Conservation (phyloP, 1,140 invertebrate species). For the Micrasema longulum region DNA sequence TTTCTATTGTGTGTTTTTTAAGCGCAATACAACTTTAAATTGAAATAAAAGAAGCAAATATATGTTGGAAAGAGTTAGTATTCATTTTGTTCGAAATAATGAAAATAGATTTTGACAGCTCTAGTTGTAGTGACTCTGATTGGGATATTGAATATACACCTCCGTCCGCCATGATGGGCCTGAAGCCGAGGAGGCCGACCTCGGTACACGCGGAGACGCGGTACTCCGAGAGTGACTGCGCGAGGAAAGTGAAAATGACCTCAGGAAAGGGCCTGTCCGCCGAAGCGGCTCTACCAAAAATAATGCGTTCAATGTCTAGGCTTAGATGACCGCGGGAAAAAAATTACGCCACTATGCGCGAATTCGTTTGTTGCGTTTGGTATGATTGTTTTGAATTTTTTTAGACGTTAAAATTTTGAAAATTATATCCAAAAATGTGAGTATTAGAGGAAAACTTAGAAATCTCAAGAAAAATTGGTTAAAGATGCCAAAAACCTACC, state of each 20-base stretch:
- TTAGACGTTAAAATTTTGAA: too few relatives aligned
- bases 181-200: constrained; percentile 58
- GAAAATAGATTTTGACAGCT: too few relatives aligned
- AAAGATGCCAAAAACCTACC: too few relatives aligned
- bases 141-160: constrained; percentile 67
- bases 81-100: too few relatives aligned
- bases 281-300: background rate
- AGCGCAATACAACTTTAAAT: too few relatives aligned
- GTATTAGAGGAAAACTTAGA: too few relatives aligned
- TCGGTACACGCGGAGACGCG: constrained; percentile 63
- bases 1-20: too few relatives aligned
- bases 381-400: background rate
- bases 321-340: background rate
- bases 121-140: constrained; percentile 63
- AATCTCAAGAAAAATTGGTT: too few relatives aligned
- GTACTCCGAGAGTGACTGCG: constrained; percentile 59
- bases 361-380: background rate
- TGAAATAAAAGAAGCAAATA: too few relatives aligned
- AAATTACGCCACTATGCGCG: background rate
- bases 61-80: too few relatives aligned
- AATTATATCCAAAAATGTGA: too few relatives aligned
- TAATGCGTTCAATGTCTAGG: background rate
- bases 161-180: constrained; percentile 63
- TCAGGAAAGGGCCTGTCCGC: background rate
- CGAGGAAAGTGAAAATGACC: constrained; percentile 25